A percentile compares a stretch with the other conserved stretches of the same genome.
Evolutionary conservation across 2,888 invertebrate genomes (phyloP).

Genomic region (Drosophila quasianomalipes): DNA sequence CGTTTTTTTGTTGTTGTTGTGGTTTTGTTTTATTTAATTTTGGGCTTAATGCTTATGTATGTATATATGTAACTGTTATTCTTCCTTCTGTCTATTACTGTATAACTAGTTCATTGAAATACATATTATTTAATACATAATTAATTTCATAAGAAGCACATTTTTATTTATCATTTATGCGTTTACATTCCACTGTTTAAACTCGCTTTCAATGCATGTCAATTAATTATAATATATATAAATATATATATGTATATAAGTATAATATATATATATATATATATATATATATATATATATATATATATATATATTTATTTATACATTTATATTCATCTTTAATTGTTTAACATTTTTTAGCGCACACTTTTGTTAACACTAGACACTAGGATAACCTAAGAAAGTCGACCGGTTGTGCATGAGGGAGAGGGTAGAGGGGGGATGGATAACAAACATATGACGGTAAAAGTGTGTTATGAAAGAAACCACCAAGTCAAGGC

Average conservation of each 20-base stretch:
- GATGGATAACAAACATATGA: conserved; percentile 18
- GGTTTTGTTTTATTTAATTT: conserved; percentile 13
- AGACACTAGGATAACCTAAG: conserved; percentile 64
- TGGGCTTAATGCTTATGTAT: conserved; percentile 50
- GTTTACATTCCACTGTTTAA: conserved; percentile 64
- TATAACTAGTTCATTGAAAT: conserved; percentile 76
- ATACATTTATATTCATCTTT: conserved; percentile 14
- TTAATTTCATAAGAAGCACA: conserved; percentile 77
- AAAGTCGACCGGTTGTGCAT: conserved; percentile 64
- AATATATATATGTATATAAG: conserved; percentile 10
- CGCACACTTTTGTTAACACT: conserved; percentile 65
- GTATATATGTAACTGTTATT: conserved; percentile 52
- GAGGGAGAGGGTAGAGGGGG: conserved; percentile 14
- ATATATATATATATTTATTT: conserved; percentile 17
- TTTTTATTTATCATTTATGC: conserved; percentile 66
- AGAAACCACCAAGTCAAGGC: conserved; percentile 2
- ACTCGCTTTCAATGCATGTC: conserved; percentile 59
- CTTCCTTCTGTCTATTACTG: conserved; percentile 41
- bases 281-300: conserved; percentile 3
- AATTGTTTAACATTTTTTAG: conserved; percentile 58
- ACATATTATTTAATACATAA: conserved; percentile 63
- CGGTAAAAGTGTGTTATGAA: conserved; percentile 14
- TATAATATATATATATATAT: conserved; percentile 8
- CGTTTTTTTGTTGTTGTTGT: conserved; percentile 21
- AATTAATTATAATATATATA: conserved; percentile 27